A percentile compares a stretch with the other conserved stretches of the same genome.
Evolutionary conservation across 2,888 invertebrate genomes (phyloP).

Genomic region (Amorpha juglandis): DNA sequence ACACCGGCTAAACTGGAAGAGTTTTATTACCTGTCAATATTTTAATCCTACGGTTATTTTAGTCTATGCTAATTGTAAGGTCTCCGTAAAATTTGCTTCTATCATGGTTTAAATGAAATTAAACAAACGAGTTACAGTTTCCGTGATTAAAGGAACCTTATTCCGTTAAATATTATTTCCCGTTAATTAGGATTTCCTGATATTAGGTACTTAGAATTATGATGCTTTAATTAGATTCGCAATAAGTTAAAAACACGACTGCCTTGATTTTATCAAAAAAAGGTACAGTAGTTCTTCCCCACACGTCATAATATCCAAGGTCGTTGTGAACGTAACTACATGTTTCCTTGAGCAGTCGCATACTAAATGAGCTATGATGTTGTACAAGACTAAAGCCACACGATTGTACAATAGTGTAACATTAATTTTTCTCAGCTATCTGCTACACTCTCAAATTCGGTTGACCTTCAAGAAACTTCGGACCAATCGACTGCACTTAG

Average conservation of each 20-base stretch:
- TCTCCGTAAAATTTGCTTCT: background rate
- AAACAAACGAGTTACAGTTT: background rate
- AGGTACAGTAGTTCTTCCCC: constrained; percentile 14
- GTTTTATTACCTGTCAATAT: background rate
- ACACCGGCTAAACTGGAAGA: background rate
- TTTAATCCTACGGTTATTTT: background rate
- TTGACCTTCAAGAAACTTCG: constrained; percentile 35
- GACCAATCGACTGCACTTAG: background rate
- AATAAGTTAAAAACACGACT: background rate
- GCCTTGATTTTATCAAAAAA: constrained; percentile 20
- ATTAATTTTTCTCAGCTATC: constrained; percentile 41
- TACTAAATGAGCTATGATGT: constrained; percentile 30
- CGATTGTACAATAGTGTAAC: constrained; percentile 30
- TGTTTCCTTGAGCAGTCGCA: background rate
- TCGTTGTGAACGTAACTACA: constrained; percentile 8
- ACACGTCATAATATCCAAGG: constrained; percentile 5
- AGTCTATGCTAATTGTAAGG: background rate
- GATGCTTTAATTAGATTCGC: background rate
- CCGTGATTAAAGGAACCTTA: background rate
- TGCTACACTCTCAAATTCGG: constrained; percentile 45
- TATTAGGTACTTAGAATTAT: background rate
- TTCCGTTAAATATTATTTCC: constrained; percentile 3
- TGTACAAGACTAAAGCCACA: no score
- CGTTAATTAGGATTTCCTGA: constrained; percentile 11
- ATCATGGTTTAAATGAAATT: background rate